These are phyloP conservation scores for Calidris pygmaea DNA, from an alignment of 2,113 vertebrate genomes.

Conservation along the genomic window DNA sequence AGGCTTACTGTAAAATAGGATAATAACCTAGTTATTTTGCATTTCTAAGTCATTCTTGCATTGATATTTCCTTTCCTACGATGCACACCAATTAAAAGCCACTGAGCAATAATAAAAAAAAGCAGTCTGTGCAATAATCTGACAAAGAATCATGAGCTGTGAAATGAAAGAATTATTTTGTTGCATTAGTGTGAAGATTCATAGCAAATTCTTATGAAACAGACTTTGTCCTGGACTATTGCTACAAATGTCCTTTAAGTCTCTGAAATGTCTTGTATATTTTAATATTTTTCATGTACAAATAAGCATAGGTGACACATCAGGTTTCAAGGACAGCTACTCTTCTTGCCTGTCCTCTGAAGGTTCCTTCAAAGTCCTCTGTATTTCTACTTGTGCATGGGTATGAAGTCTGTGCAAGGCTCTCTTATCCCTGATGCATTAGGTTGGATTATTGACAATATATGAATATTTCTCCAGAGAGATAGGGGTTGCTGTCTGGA, in stretches of 20 bases:
- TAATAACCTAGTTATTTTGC: conserved; percentile 56
- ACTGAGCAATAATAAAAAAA: background rate
- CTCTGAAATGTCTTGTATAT: background rate
- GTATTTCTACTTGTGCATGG: background rate
- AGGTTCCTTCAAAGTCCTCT: background rate
- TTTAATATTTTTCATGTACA: background rate
- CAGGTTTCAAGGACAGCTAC: background rate
- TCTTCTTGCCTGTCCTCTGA: background rate
- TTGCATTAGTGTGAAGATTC: background rate
- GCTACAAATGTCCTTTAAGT: background rate
- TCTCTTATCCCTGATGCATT: background rate
- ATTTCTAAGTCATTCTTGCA: conserved; percentile 39
- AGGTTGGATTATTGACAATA: background rate
- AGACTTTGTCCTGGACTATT: background rate
- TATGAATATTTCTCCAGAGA: background rate
- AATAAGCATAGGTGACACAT: background rate
- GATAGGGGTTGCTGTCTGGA: background rate
- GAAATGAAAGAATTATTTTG: conserved; percentile 39
- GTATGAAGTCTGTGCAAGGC: background rate
- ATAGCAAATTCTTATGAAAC: background rate
- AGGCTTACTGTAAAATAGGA: conserved; percentile 58
- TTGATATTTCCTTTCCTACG: conserved; percentile 26
- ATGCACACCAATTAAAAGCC: conserved; percentile 39
- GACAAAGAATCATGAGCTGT: conserved; percentile 1
- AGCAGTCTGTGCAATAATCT: conserved; percentile 36